A percentile compares a stretch with the other conserved stretches of the same genome.
These are phyloP conservation scores for Menura novaehollandiae DNA, from an alignment of 2,113 vertebrate species.

Conservation along the genomic window DNA sequence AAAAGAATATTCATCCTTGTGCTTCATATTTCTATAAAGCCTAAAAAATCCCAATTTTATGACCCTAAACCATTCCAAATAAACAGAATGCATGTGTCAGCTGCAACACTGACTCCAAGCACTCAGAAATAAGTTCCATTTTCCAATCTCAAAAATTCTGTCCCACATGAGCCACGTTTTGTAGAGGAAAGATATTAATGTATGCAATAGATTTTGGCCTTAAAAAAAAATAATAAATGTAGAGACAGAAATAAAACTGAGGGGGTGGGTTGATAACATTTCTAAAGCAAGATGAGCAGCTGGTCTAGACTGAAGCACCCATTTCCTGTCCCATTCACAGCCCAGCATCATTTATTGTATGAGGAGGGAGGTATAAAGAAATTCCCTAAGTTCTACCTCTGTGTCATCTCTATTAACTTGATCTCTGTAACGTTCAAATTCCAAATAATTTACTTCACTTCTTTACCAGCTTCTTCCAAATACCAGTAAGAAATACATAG, in stretches of 20 bases:
- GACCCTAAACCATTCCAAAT: neutral
- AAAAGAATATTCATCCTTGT: neutral
- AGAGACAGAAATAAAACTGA: neutral
- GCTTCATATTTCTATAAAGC: neutral
- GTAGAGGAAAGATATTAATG: neutral
- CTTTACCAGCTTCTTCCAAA: neutral
- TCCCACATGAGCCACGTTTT: neutral
- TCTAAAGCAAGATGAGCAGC: neutral
- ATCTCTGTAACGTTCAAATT: neutral
- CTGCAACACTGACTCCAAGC: neutral
- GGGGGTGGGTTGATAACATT: neutral
- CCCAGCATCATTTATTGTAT: neutral
- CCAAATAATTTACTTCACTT: neutral
- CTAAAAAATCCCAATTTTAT: neutral
- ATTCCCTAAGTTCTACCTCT: neutral
- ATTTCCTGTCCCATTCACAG: neutral
- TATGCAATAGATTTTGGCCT: neutral
- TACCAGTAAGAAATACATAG: neutral
- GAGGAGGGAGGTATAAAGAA: neutral
- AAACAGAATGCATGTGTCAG: neutral
- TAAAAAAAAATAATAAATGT: neutral
- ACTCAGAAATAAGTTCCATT: neutral
- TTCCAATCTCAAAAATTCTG: neutral
- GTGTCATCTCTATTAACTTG: neutral
- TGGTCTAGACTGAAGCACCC: neutral